A percentile compares a stretch with the other conserved stretches of the same genome.
These are phyloP conservation scores for Salvelinus alpinus DNA, from an alignment of 2,113 vertebrate genomes.

Conservation along the genomic window DNA sequence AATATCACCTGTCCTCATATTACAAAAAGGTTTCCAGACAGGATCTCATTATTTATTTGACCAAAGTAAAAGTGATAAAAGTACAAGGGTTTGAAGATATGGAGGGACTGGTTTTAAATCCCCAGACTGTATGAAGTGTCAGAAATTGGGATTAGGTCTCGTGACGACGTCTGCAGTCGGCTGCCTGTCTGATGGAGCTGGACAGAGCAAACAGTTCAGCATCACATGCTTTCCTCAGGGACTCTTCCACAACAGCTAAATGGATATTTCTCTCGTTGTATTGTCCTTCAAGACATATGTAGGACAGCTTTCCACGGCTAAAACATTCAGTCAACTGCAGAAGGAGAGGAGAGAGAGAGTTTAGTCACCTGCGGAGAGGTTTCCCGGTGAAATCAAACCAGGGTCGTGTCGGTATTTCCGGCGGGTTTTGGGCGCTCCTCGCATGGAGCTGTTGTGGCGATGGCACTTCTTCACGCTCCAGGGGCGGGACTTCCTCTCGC, in stretches of 20 bases:
- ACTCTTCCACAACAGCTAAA: no score
- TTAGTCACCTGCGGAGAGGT: constrained; percentile 82
- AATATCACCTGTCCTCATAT: no score
- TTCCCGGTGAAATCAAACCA: constrained; percentile 71
- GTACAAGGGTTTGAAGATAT: background rate
- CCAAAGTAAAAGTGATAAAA: no score
- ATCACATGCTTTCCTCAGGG: no score
- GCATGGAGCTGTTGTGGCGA: constrained; percentile 79
- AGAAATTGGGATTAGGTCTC: background rate
- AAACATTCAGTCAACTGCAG: background rate
- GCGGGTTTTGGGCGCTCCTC: constrained; percentile 68
- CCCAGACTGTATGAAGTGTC: background rate
- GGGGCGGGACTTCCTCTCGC: constrained; percentile 74
- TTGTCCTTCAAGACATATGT: no score
- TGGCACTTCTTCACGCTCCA: constrained; percentile 86
- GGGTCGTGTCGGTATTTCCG: constrained; percentile 84
- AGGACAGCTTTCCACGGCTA: no score
- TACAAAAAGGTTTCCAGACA: no score
- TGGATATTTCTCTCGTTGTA: no score
- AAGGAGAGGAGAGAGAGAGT: background rate
- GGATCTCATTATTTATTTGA: no score
- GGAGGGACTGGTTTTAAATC: background rate
- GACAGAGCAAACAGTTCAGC: no score
- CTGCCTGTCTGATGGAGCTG: no score
- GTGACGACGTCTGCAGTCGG: background rate